Base-by-base conservation (phyloP, 2,113 vertebrate genomes). In the Barbus barbus region DNA sequence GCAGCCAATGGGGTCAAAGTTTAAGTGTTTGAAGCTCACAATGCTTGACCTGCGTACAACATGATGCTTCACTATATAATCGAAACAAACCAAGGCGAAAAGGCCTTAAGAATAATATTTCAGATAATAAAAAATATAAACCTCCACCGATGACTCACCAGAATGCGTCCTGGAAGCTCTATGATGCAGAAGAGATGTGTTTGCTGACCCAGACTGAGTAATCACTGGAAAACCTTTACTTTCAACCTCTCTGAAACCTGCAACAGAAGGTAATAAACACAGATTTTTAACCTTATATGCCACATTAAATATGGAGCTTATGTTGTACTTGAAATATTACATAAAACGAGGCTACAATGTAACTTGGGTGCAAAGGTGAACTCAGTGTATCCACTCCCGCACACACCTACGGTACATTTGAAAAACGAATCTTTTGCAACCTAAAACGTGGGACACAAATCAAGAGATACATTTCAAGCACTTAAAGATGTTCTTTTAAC, bases 101-200 rank as follows among this genome's bases (percentile, higher is more conserved):
- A 26, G 13, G 18, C 3, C 48, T 71, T 79, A 28, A 22, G 60
- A 78, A 38, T 63, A 79, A 18, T 63, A 20, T 63, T 71, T 26
- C 20, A 67, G 16, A 46, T 48, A 18, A 31, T 67, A 53, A 22
- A 33, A 16, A 53, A 46, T 31, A 71, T 82, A 53, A 56, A 56
- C 20, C 46, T 56, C 65, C 20, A 38, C 13, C 1, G 31, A 26
- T 82, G 46, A 71, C 80, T 82, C 80, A 82, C 80, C 80, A 71
- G 22, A 82, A 69, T 56, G 51, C 3, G 75, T 71, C 31, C 12
- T 36, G 46, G 46, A 82, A 71, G 20, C 14, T n/a, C 26, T 16
- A 20, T 51, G 61, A 56, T 8, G 65, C 44, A n/a, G 31, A 81
- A 46, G 26, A 36, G 63, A 71, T 7, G 38, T 80, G 28, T 4